Percentiles rank a stretch among this genome's conserved stretches.
phyloP scores from a whole-genome alignment of 1,140 invertebrate genomes.

The Ceratoteleas bidentatus region DNA sequence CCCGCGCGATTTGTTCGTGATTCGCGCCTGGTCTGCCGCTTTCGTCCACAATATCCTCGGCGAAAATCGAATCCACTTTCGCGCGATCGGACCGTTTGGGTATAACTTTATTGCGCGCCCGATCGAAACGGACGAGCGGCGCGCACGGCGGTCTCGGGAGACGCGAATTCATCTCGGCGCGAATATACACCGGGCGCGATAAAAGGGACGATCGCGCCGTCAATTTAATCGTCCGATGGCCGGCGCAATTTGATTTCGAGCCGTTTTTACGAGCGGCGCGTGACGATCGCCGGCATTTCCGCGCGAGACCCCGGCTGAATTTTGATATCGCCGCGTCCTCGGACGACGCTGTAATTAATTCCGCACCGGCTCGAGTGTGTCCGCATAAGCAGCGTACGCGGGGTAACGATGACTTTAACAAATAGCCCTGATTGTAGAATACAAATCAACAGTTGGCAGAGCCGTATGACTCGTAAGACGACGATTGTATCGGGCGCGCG shows the following conservation, averaged over 20 bases:
- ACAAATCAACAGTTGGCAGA: conserved; percentile 66
- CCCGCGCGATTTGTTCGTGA: conserved; percentile 19
- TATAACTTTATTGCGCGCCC: conserved; percentile 46
- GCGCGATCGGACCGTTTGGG: conserved; percentile 15
- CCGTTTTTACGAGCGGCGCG: conserved; percentile 30
- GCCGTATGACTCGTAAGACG: conserved; percentile 46
- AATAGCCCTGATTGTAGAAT: conserved; percentile 66
- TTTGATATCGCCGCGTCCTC: too few relatives aligned
- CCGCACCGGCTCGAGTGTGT: too few relatives aligned
- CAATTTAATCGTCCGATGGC: conserved; percentile 52
- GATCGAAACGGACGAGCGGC: conserved; percentile 28
- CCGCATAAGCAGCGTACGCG: conserved; percentile 12
- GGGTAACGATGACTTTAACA: conserved; percentile 62
- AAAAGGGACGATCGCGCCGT: conserved; percentile 53
- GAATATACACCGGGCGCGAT: conserved; percentile 53
- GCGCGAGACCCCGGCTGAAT: too few relatives aligned
- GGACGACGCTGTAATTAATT: too few relatives aligned
- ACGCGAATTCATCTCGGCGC: conserved; percentile 45
- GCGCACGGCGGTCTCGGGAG: conserved; percentile 32
- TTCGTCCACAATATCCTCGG: too few relatives aligned
- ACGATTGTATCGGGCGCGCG: conserved; percentile 49
- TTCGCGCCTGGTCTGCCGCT: background rate
- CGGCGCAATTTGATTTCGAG: conserved; percentile 32
- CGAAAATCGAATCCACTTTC: conserved; percentile 31
- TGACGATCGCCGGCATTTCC: background rate